Conservation (phyloP, 2,888 invertebrate genomes). For the Andrena fulva region DNA sequence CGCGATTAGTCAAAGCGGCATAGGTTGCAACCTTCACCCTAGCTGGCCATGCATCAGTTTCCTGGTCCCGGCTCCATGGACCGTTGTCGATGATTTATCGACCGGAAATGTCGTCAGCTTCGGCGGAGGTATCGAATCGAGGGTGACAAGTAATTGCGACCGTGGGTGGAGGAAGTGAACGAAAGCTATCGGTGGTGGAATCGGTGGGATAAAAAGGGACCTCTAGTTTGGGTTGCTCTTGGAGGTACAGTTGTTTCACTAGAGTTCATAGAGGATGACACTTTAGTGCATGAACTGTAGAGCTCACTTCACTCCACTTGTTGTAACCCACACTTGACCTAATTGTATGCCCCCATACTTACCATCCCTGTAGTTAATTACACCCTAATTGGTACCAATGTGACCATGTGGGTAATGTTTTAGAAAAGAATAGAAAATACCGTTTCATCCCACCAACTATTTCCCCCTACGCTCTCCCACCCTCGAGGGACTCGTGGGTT, state of each 20-base stretch:
- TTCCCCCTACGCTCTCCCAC: background rate
- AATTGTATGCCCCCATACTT: too few relatives aligned
- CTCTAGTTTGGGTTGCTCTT: background rate
- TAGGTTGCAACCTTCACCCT: conserved; percentile 17
- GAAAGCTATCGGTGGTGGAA: conserved; percentile 6
- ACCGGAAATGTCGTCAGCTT: conserved; percentile 45
- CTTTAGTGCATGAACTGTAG: background rate
- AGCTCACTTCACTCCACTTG: too few relatives aligned
- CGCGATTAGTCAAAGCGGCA: conserved; percentile 54
- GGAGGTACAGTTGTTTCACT: background rate
- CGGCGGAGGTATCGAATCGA: conserved; percentile 44
- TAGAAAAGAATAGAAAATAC: too few relatives aligned
- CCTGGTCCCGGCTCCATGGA: conserved; percentile 23
- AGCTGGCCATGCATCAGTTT: conserved; percentile 42
- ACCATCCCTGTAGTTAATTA: too few relatives aligned
- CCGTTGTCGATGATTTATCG: conserved; percentile 58
- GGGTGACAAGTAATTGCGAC: conserved; percentile 51
- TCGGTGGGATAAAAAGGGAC: background rate
- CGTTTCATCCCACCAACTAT: too few relatives aligned
- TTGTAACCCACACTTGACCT: too few relatives aligned
- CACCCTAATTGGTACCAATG: too few relatives aligned
- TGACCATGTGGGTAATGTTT: too few relatives aligned
- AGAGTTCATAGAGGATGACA: background rate
- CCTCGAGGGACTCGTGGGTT: background rate
- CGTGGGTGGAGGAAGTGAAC: conserved; percentile 34